Conservation (phyloP, 2,888 invertebrate genomes). For the Galerucella pusilla region DNA sequence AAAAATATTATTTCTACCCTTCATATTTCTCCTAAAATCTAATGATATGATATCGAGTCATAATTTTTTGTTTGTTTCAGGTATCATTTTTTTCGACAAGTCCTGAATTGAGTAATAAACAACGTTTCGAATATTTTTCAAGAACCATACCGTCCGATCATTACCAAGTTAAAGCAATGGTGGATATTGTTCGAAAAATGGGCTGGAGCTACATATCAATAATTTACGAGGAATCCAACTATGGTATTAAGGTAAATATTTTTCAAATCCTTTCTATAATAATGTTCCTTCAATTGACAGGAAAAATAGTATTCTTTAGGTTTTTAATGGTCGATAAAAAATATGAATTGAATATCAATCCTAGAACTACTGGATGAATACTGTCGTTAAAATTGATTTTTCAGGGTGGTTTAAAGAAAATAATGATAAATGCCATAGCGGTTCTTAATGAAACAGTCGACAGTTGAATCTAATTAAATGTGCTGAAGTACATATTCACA, state of each 20-base stretch:
- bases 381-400: too few species aligned
- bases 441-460: too few species aligned
- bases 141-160: constrained; percentile 95
- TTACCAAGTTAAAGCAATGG: constrained; percentile 95
- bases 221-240: constrained; percentile 95
- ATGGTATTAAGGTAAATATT: constrained; percentile 86
- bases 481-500: too few species aligned
- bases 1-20: too few species aligned
- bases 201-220: constrained; percentile 96
- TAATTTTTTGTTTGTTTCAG: constrained; percentile 67
- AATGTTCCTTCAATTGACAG: neutral
- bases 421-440: too few species aligned
- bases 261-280: neutral
- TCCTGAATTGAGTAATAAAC: constrained; percentile 93
- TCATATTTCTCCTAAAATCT: too few species aligned
- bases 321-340: too few species aligned
- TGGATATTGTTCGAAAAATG: constrained; percentile 87
- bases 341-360: too few species aligned
- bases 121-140: constrained; percentile 94
- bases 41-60: neutral
- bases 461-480: too few species aligned
- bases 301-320: too few species aligned
- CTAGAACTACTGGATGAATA: too few species aligned
- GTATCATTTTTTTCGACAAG: constrained; percentile 96
- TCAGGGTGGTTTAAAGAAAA: too few species aligned